Conservation (phyloP, 2,888 invertebrate species). For the Lypha dubia region DNA sequence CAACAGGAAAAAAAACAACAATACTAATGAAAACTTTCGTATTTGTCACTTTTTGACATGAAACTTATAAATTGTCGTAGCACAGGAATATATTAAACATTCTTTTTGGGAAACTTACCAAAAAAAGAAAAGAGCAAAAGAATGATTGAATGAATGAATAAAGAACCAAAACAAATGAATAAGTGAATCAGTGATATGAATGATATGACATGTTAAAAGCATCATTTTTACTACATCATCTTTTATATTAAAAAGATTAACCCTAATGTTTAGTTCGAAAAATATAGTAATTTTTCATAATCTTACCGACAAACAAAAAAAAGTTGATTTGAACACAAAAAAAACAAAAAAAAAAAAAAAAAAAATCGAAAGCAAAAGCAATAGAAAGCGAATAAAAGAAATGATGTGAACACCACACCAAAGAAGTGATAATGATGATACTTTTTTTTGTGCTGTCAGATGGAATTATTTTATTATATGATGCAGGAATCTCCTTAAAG, state of each 20-base stretch:
- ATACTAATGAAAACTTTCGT: constrained; percentile 58
- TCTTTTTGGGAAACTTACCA: constrained; percentile 12
- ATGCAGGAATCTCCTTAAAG: not conserved
- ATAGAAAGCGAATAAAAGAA: not conserved
- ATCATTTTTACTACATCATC: constrained; percentile 50
- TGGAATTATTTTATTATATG: constrained; percentile 21
- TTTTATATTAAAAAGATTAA: constrained; percentile 60
- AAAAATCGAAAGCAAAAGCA: constrained; percentile 18
- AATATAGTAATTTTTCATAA: constrained; percentile 65
- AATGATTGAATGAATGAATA: not conserved
- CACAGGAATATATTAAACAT: not conserved
- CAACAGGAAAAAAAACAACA: too few relatives aligned
- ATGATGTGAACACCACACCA: not conserved
- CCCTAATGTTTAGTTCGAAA: constrained; percentile 54
- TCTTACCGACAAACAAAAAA: constrained; percentile 34
- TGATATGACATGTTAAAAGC: constrained; percentile 67
- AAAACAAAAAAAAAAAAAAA: constrained; percentile 1
- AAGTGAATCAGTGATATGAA: constrained; percentile 57
- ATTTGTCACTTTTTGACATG: constrained; percentile 68
- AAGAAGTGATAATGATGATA: constrained; percentile 18
- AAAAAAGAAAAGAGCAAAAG: constrained; percentile 6
- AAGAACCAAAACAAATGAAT: constrained; percentile 3
- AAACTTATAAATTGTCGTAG: constrained; percentile 63
- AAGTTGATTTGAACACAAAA: constrained; percentile 5
- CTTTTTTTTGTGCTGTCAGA: not conserved